Evolutionary conservation across 2,888 invertebrate species (phyloP), one percentile per base, ranked within the genome.

Genomic region (Therioaphis trifolii): DNA sequence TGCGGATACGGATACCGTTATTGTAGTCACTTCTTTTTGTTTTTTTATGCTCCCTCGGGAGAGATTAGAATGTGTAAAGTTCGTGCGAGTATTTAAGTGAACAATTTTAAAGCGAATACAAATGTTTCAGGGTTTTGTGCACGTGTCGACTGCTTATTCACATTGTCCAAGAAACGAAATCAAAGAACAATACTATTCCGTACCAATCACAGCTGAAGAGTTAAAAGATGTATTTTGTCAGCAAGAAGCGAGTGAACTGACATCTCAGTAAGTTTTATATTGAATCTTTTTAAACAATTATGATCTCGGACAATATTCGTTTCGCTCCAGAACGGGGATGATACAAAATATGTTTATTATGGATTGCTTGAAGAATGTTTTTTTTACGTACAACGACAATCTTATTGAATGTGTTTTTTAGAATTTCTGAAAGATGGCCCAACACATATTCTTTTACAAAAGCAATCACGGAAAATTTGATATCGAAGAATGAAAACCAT

Each of bases 71-170:
- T 43, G 15, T 52, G 52, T 9, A 46, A 14, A 15, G 15, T 46
- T 14, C 15, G 24, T 27, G 14, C 11, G 14, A 35, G 35, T 35
- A 35, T 35, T 7, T 5, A 35, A 35, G 18, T n/a, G n/a, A n/a
- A n/a, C n/a, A n/a, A n/a, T n/a, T n/a, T 4, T 52, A 52, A 12
- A 61, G 24, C 2, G 12, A 61, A 12, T 24, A 61, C 2, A 12
- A 24, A 61, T 27, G 24, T 27, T 66, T 12, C 87, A 94, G 93
- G 93, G 93, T 0, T 90, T 96, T 88, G 92, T 98, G 0, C 98
- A 98, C 87, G 95, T 98, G 0, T 98, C 97, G 1, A 98, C 98
- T 85, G 98, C 97, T 0, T 98, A 96, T 88, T 96, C 96, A 0
- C 98, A 97, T 90, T 93, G 97, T 1, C 94, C 92, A 87, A 88